Base-by-base conservation (phyloP, 2,113 vertebrate species). In the Salminus brasiliensis region DNA sequence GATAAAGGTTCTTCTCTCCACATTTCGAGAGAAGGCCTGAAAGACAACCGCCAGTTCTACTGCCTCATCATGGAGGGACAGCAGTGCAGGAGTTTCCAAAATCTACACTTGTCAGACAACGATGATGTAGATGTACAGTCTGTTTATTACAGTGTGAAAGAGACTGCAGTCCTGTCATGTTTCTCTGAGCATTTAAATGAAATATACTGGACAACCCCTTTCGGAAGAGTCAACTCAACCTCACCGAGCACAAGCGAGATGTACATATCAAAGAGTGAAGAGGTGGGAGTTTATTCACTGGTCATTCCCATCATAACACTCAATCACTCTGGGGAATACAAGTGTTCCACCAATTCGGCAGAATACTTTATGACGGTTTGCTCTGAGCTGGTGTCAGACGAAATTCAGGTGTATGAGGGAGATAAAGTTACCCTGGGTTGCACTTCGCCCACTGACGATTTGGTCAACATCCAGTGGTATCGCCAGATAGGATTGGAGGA, bases 191-290 rank as follows among this genome's bases (percentile, higher is more conserved):
- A 81, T 12, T 29, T 52, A 2, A 21, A 73, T 23, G 84, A 87
- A 59, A 55, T n/a, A 3, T 65, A 73, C 78, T 94, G 93, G 93
- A 74, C 87, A 0, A 93, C 92, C 18, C 92, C 92, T 2, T 13
- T 87, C n/a, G 91, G 91, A 0, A 55, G 2, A 5, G 36, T 93
- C 15, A 79, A 86, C 39, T 41, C 66, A 59, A 75, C 69, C 0
- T 57, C 30, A 53, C 21, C 68, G n/a, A 52, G 36, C 13, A 2
- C 2, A 18, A 34, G 57, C 39, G 27, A 86, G 0, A 85, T 90
- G 82, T 84, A 77, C 34, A 15, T 87, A 12, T 82, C 81, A 4
- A 16, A 25, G 0, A 73, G 15, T 4, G n/a, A 71, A 2, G 23
- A 74, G 13, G 41, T 70, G 1, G 15, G 62, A 0, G 69, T 84